Percentiles rank a stretch among this genome's conserved stretches.
These are phyloP conservation scores for Oryzias javanicus DNA, from an alignment of 2,113 vertebrate species.

Conservation along the genomic window DNA sequence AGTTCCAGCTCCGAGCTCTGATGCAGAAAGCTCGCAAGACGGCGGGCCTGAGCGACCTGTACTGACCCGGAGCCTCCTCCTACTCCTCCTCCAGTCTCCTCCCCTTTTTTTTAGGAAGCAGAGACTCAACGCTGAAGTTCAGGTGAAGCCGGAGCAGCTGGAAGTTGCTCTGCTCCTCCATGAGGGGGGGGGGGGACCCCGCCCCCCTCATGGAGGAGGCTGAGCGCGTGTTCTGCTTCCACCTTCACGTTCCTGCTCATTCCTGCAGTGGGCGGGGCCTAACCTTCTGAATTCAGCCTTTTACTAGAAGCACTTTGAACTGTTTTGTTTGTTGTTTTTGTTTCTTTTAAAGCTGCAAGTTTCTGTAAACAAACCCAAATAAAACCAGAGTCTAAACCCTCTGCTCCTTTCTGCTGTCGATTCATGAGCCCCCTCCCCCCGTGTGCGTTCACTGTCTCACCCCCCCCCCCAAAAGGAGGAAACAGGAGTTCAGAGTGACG, in stretches of 20 bases:
- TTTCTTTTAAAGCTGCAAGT: slow-evolving; percentile 68
- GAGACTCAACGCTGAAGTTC: too few relatives aligned
- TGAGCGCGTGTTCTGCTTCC: too few relatives aligned
- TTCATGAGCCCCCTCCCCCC: too few relatives aligned
- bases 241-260: slow-evolving; percentile 16
- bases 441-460: too few relatives aligned
- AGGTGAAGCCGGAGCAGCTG: too few relatives aligned
- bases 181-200: too few relatives aligned
- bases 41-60: slow-evolving; percentile 95
- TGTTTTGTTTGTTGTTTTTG: slow-evolving; percentile 40
- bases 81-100: slow-evolving; percentile 4
- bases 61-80: slow-evolving; percentile 74
- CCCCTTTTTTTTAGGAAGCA: too few relatives aligned
- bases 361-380: slow-evolving; percentile 70
- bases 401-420: too few relatives aligned
- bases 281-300: slow-evolving; percentile 84
- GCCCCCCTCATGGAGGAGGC: too few relatives aligned
- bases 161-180: too few relatives aligned
- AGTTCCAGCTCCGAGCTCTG: slow-evolving; percentile 97
- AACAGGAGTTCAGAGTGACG: too few relatives aligned
- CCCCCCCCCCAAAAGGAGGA: too few relatives aligned
- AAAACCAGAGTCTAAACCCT: neutral
- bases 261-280: slow-evolving; percentile 79
- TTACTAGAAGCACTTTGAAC: slow-evolving; percentile 96
- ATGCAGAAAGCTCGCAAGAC: slow-evolving; percentile 99